Evolutionary conservation across 1,140 invertebrate species (phyloP), one percentile per base, ranked within the genome.

Genomic region (Probaryconus sp.): DNA sequence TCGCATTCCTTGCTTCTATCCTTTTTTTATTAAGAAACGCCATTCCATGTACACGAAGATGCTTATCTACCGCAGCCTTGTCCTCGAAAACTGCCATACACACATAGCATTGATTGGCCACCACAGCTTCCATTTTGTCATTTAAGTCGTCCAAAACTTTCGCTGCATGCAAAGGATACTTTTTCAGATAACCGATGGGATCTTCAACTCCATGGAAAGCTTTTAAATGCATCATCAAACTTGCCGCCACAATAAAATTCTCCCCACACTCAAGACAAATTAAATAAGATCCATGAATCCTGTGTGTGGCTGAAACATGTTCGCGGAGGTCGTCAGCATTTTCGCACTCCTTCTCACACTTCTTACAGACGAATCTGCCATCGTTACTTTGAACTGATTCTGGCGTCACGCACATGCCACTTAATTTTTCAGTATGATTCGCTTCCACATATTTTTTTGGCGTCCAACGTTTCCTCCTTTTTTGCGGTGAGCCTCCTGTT

Each of bases 211-310:
- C 82, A 78, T 93, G 92, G 68, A 88, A 89, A 28, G 91, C 87
- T 55, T 89, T 83, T 5, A 93, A 82, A 83, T 93, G 92, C 81
- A 90, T 92, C 4, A 89, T 87, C 48, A 93, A 87, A 33, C 91
- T 91, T 3, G 90, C 89, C 56, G 89, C 90, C 0, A 91, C 91
- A 9, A 91, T 90, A 78, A 92, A 92, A 80, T 91, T 91, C 60
- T 91, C 88, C 1, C 91, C 92, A 76, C 92, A 93, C 78, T 93
- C 92, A 78, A 92, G 83, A 76, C 92, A 93, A 50, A 92, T 77
- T 11, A 87, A 88, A 76, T 90, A 92, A 33, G 89, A 87, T 48
- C 88, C 90, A 14, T 87, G 89, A 33, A 78, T 78, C 50, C 90
- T 87, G 69, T 89, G 89, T 80, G 90, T 90, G 1, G 63, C 78